Conservation (phyloP, 2,113 vertebrate species). For the Callithrix jacchus region DNA sequence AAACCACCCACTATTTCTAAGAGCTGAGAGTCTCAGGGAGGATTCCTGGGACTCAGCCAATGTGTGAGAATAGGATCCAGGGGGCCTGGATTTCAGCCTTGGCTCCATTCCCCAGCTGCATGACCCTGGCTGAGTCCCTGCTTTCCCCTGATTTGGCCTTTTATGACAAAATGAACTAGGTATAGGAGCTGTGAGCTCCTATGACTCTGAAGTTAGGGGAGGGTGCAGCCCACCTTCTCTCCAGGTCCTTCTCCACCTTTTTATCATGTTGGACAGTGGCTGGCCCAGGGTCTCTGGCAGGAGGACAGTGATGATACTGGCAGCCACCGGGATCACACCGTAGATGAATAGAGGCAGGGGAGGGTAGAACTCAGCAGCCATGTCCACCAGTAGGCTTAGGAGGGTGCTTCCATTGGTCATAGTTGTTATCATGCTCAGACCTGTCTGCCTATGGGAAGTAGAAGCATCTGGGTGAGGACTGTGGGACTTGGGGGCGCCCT, state of each 20-base stretch:
- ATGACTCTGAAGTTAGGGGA: not conserved
- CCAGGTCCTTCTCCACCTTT: conserved; percentile 84
- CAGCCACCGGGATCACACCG: conserved; percentile 82
- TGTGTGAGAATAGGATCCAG: not conserved
- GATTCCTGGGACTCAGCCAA: not conserved
- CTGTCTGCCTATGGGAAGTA: conserved; percentile 84
- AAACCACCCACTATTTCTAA: not conserved
- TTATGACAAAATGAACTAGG: not conserved
- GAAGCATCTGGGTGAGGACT: not conserved
- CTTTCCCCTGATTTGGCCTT: not conserved
- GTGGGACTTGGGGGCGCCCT: not conserved
- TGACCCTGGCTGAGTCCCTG: not conserved
- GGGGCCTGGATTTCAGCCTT: not conserved
- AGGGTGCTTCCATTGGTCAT: conserved; percentile 86
- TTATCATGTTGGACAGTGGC: conserved; percentile 87
- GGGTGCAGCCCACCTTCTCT: conserved; percentile 81
- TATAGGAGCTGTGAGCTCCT: not conserved
- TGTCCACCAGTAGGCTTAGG: conserved; percentile 86
- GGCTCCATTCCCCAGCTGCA: not conserved
- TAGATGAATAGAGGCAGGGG: conserved; percentile 87
- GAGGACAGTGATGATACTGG: conserved; percentile 82
- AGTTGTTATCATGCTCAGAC: conserved; percentile 87
- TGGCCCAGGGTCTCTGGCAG: conserved; percentile 87
- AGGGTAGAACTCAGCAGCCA: conserved; percentile 75
- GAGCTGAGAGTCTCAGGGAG: not conserved